Conservation (phyloP, 2,797 vertebrate genomes). For the Alca torda region DNA sequence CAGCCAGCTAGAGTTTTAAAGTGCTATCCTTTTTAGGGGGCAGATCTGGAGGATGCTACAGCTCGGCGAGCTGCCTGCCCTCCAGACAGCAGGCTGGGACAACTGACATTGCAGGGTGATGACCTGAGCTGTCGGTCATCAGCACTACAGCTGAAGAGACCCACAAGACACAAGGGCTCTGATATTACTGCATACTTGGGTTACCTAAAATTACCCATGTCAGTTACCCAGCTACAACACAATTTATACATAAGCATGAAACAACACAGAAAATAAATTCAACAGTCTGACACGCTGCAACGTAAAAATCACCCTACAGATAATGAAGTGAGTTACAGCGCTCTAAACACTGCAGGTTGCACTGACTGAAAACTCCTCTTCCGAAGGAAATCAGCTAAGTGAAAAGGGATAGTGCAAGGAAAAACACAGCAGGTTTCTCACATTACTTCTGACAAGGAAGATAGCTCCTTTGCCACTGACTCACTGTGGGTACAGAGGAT, state of each 20-base stretch:
- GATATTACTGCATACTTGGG: not conserved
- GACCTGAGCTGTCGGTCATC: not conserved
- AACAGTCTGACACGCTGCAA: not conserved
- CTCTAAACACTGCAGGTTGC: not conserved
- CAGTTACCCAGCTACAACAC: not conserved
- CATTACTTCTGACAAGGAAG: not conserved
- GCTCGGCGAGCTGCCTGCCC: accelerated
- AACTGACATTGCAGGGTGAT: not conserved
- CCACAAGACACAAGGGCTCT: not conserved
- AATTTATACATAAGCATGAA: not conserved
- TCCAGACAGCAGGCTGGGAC: not conserved
- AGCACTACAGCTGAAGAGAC: not conserved
- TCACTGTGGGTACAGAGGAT: not conserved
- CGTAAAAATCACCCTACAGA: not conserved
- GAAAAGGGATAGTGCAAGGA: not conserved
- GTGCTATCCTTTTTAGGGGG: not conserved
- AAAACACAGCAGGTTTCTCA: not conserved
- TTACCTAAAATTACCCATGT: not conserved
- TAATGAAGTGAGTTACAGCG: accelerated
- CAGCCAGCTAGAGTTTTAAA: not conserved
- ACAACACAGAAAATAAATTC: not conserved
- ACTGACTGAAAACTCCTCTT: not conserved
- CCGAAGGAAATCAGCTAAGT: not conserved
- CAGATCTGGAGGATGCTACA: not conserved
- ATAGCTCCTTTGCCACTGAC: not conserved